A percentile compares a stretch with the other conserved stretches of the same genome.
These are phyloP conservation scores for Phymorhynchus buccinoides DNA, from an alignment of 1,140 invertebrate species.

Conservation along the genomic window DNA sequence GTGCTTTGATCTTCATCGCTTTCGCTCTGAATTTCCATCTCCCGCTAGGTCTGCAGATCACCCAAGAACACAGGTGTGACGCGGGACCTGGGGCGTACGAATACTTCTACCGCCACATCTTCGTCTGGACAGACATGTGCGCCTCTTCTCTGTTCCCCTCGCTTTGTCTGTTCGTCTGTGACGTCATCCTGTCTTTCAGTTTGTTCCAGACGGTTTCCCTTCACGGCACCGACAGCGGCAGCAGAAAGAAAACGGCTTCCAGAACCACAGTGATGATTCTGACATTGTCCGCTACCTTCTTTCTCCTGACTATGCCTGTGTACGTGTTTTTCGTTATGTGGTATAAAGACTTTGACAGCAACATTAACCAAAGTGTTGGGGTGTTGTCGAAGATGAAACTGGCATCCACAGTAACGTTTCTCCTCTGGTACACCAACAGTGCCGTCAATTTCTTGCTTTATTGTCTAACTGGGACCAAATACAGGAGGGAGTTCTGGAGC, in stretches of 20 bases:
- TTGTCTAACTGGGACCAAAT: background rate
- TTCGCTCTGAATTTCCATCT: background rate
- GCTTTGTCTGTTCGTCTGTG: background rate
- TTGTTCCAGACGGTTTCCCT: background rate
- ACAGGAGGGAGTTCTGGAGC: background rate
- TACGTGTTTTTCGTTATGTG: background rate
- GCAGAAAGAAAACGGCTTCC: background rate
- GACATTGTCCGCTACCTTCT: background rate
- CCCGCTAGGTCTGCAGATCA: background rate
- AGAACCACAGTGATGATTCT: background rate
- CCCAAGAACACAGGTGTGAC: background rate
- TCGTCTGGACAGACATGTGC: background rate
- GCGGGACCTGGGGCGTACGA: background rate
- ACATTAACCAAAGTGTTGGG: background rate
- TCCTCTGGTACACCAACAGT: slow-evolving; percentile 17
- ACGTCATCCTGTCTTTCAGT: background rate
- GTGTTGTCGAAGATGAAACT: background rate
- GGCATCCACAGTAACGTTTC: background rate
- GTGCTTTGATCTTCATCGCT: background rate
- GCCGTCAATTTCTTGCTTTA: background rate
- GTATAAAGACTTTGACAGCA: background rate
- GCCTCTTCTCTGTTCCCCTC: background rate
- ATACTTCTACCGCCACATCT: background rate
- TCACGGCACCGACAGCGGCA: background rate
- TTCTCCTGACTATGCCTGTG: background rate